Evolutionary conservation across 2,888 invertebrate genomes (phyloP).

Genomic region (Dicyrtomina minuta): DNA sequence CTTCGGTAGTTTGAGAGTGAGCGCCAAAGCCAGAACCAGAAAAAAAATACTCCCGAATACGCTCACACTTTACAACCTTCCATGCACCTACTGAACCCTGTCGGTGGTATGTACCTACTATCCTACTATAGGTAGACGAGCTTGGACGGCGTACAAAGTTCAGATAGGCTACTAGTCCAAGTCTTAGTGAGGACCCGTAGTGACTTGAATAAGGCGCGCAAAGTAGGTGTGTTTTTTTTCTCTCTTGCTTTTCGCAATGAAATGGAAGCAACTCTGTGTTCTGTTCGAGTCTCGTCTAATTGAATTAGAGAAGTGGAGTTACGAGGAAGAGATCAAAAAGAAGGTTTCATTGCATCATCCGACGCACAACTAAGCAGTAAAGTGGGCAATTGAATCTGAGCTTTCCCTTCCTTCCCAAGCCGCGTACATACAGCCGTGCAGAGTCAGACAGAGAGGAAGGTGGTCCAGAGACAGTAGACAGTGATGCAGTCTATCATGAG

Average conservation of each 20-base stretch:
- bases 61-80: no score
- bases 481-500: neutral
- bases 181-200: no score
- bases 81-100: no score
- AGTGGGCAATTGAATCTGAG: constrained; percentile 52
- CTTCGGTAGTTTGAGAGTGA: neutral
- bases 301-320: constrained; percentile 53
- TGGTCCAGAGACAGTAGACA: neutral
- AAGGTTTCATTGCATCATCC: constrained; percentile 52
- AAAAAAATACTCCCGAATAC: no score
- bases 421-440: neutral
- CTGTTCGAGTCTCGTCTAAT: constrained; percentile 43
- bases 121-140: no score
- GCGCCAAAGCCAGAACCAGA: no score
- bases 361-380: constrained; percentile 50
- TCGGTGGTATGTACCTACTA: no score
- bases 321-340: constrained; percentile 52
- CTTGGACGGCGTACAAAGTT: no score
- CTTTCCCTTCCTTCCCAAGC: constrained; percentile 18
- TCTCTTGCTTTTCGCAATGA: constrained; percentile 26
- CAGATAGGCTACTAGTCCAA: no score
- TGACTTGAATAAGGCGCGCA: neutral
- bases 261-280: constrained; percentile 11
- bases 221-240: constrained; percentile 27
- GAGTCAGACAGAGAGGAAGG: neutral